phyloP scores from a whole-genome alignment of 2,797 vertebrate species.

The Benthosema pterotum region DNA sequence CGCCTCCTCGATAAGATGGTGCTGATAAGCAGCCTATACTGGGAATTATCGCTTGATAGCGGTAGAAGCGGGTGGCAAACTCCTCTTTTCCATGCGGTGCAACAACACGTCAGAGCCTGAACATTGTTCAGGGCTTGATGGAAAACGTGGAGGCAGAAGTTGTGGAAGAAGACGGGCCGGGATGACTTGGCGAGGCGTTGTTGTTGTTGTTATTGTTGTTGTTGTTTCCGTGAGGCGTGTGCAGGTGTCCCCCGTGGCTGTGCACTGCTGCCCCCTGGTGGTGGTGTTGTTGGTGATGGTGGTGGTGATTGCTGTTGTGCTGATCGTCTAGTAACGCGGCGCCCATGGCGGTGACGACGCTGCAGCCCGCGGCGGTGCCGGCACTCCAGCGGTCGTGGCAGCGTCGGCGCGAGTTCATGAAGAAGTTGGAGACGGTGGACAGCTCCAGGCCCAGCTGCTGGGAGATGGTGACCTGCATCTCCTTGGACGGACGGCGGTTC shows the following conservation, averaged over 20 bases:
- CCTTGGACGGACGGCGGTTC: conserved; percentile 97
- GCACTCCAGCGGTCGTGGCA: conserved; percentile 93
- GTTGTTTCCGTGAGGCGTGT: conserved; percentile 28
- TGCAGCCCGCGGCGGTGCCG: conserved; percentile 81
- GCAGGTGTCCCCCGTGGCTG: conserved; percentile 17
- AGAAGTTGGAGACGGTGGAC: conserved; percentile 98
- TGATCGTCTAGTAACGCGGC: conserved; percentile 64
- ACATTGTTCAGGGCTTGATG: conserved; percentile 77
- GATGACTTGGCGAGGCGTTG: conserved; percentile 65
- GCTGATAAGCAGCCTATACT: no score
- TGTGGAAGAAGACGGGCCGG: conserved; percentile 84
- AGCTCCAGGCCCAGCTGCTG: conserved; percentile 98
- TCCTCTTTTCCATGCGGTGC: no score
- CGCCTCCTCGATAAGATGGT: no score
- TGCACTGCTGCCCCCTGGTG: no score
- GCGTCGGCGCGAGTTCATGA: conserved; percentile 97
- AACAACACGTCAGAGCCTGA: no score
- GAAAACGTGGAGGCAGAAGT: conserved; percentile 92
- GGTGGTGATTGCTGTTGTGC: conserved; percentile 45
- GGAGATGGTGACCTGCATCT: conserved; percentile 98
- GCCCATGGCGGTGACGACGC: no score
- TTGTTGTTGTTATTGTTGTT: conserved; percentile 40
- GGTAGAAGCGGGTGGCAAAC: no score
- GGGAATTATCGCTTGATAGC: no score
- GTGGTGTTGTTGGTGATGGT: conserved; percentile 50